Evolutionary conservation across 2,797 vertebrate species (phyloP).

Genomic region (Melanogrammus aeglefinus): DNA sequence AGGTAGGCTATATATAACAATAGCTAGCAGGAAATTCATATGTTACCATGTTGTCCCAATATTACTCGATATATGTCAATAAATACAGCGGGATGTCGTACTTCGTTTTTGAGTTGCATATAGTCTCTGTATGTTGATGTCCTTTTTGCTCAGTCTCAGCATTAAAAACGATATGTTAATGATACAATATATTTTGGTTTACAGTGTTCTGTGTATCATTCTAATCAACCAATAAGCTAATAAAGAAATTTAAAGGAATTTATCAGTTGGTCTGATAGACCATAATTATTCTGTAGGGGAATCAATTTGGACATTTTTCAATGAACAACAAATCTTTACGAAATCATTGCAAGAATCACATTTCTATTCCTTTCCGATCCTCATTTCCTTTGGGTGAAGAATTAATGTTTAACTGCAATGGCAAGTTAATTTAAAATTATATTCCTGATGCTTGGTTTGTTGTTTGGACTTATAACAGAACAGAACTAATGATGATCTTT

Average conservation of each 20-base stretch:
- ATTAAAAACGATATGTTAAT: not conserved
- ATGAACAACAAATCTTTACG: not conserved
- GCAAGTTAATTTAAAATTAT: not conserved
- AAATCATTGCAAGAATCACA: not conserved
- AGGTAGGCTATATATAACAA: not conserved
- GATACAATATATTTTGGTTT: not conserved
- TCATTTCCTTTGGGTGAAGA: not conserved
- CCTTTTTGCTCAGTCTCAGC: not conserved
- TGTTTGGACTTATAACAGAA: not conserved
- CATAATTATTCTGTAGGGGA: not conserved
- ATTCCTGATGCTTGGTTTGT: not conserved
- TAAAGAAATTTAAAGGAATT: not conserved
- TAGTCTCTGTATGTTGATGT: not conserved
- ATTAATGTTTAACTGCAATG: not conserved
- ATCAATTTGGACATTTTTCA: not conserved
- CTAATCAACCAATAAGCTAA: not conserved
- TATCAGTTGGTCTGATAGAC: not conserved
- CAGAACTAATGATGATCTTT: not conserved
- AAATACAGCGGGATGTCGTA: not conserved
- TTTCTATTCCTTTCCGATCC: not conserved
- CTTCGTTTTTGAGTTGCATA: not conserved
- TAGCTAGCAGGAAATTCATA: not conserved
- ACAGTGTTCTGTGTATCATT: not conserved
- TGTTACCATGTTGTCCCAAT: conserved; percentile 10
- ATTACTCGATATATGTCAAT: not conserved